phyloP scores from a whole-genome alignment of 2,113 vertebrate species.

The Cottus gobio region DNA sequence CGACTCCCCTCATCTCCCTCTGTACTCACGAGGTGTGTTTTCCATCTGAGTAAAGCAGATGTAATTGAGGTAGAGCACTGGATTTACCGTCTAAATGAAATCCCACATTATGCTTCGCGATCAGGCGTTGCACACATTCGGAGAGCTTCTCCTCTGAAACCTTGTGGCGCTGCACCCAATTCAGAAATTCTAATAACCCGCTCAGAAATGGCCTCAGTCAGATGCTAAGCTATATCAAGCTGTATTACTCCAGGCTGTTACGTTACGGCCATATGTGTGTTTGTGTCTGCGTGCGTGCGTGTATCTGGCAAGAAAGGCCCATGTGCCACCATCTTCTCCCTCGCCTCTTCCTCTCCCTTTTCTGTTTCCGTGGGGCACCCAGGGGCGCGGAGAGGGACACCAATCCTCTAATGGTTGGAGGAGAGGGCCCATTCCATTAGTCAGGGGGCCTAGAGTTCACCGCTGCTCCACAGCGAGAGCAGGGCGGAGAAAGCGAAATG shows the following conservation, averaged over 20 bases:
- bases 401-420: slow-evolving; percentile 81
- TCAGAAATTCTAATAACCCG: slow-evolving; percentile 70
- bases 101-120: slow-evolving; percentile 70
- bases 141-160: slow-evolving; percentile 56
- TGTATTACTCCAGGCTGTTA: slow-evolving; percentile 67
- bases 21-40: slow-evolving; percentile 72
- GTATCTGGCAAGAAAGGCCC: slow-evolving; percentile 41
- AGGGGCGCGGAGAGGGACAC: slow-evolving; percentile 66
- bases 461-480: slow-evolving; percentile 50
- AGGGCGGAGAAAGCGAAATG: slow-evolving; percentile 74
- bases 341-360: slow-evolving; percentile 55
- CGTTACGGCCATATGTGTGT: slow-evolving; percentile 57
- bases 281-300: slow-evolving; percentile 11
- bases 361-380: slow-evolving; percentile 64
- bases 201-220: slow-evolving; percentile 69
- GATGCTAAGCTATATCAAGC: slow-evolving; percentile 72
- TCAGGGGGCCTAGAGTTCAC: slow-evolving; percentile 77
- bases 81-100: slow-evolving; percentile 80
- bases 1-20: slow-evolving; percentile 30
- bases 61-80: slow-evolving; percentile 79
- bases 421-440: slow-evolving; percentile 82
- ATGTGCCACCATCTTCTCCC: slow-evolving; percentile 58
- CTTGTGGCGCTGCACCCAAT: slow-evolving; percentile 49
- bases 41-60: slow-evolving; percentile 77
- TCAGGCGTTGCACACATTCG: slow-evolving; percentile 70